Conservation (phyloP, 2,797 vertebrate species). For the Bufotes viridis region DNA sequence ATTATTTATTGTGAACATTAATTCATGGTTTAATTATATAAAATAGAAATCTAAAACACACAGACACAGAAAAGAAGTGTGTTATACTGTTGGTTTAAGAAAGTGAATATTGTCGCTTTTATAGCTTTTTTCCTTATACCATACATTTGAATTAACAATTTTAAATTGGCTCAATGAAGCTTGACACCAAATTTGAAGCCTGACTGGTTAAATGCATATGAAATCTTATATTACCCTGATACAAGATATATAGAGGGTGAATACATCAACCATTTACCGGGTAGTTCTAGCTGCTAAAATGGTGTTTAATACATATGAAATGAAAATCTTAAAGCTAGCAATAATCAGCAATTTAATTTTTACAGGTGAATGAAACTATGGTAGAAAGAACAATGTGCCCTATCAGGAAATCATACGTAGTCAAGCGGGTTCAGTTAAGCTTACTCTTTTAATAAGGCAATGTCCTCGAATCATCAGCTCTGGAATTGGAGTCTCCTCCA, state of each 20-base stretch:
- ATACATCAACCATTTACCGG: neutral
- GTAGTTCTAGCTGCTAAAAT: neutral
- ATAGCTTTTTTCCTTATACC: slow-evolving; percentile 11
- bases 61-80: neutral
- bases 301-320: neutral
- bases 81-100: neutral
- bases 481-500: neutral
- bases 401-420: neutral
- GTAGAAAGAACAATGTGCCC: neutral
- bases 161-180: slow-evolving; percentile 10
- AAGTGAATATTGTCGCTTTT: neutral
- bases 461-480: neutral
- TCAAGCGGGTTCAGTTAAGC: neutral
- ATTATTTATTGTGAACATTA: neutral
- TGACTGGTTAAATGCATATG: slow-evolving; percentile 23
- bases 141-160: slow-evolving; percentile 4
- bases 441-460: neutral
- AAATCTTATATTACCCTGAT: neutral
- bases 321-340: neutral
- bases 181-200: slow-evolving; percentile 22
- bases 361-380: neutral
- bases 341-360: neutral
- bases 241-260: neutral
- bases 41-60: neutral
- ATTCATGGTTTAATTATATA: neutral